Conservation (phyloP, 2,888 invertebrate genomes). For the Drosophila setosimentum region DNA sequence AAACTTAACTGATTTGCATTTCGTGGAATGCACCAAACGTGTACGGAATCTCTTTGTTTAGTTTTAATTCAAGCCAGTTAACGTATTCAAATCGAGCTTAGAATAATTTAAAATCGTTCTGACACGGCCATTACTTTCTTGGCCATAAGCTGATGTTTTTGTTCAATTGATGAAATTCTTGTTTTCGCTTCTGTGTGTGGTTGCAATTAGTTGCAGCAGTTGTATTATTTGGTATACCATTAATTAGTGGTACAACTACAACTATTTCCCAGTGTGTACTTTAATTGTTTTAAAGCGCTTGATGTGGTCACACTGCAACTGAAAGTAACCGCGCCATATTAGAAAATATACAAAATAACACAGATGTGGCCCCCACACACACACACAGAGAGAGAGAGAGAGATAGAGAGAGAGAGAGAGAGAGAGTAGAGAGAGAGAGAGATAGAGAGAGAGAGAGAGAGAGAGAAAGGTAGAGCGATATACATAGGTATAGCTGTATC, state of each 20-base stretch:
- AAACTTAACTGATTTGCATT: not conserved
- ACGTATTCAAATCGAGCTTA: not conserved
- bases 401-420: not conserved
- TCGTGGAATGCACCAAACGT: no score
- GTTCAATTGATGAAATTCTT: not conserved
- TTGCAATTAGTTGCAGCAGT: conserved; percentile 13
- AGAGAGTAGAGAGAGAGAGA: not conserved
- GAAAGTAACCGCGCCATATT: conserved; percentile 4
- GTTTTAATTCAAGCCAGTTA: not conserved
- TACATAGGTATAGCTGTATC: not conserved
- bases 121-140: not conserved
- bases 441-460: not conserved
- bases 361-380: conserved; percentile 19
- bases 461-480: not conserved
- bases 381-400: not conserved
- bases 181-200: conserved; percentile 7
- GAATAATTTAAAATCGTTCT: not conserved
- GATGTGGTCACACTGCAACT: conserved; percentile 50
- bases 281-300: conserved; percentile 30
- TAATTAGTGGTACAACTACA: conserved; percentile 28
- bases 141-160: not conserved
- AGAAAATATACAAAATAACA: conserved; percentile 10
- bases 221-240: conserved; percentile 22
- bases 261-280: conserved; percentile 13
- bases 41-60: not conserved